Percentiles rank a stretch among this genome's conserved stretches.
Conservation (phyloP, 2,113 vertebrate genomes). For the Ranitomeya variabilis region DNA sequence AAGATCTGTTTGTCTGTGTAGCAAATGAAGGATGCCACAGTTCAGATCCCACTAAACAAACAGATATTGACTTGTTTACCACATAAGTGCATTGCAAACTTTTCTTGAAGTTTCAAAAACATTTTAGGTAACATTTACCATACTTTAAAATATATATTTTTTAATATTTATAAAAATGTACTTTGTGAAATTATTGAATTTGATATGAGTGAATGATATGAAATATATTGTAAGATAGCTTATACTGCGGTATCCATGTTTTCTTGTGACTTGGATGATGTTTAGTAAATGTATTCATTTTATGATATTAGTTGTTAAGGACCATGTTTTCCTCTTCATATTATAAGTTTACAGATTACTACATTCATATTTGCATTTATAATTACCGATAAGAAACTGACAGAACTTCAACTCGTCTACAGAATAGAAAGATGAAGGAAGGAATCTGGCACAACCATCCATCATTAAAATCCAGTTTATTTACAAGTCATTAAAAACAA, state of each 20-base stretch:
- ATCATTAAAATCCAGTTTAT: no score
- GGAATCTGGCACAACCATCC: no score
- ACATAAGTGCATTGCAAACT: neutral
- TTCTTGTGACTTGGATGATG: neutral
- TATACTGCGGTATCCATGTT: neutral
- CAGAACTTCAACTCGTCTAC: neutral
- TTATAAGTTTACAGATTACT: neutral
- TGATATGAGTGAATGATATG: no score
- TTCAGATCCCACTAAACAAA: constrained; percentile 20
- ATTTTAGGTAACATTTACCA: neutral
- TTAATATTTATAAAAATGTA: neutral
- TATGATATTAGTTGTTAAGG: neutral
- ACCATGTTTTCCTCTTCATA: no score
- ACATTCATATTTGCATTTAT: neutral
- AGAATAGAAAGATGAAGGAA: no score
- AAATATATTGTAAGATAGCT: neutral
- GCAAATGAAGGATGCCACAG: constrained; percentile 2
- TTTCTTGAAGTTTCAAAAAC: neutral
- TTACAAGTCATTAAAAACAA: no score
- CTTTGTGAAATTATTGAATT: neutral
- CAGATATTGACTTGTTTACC: constrained; percentile 38
- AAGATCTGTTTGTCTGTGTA: constrained; percentile 28
- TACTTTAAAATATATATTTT: neutral
- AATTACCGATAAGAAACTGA: neutral
- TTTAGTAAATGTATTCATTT: neutral